Evolutionary conservation across 2,888 invertebrate genomes (phyloP).

Genomic region (Agrilus biguttatus): DNA sequence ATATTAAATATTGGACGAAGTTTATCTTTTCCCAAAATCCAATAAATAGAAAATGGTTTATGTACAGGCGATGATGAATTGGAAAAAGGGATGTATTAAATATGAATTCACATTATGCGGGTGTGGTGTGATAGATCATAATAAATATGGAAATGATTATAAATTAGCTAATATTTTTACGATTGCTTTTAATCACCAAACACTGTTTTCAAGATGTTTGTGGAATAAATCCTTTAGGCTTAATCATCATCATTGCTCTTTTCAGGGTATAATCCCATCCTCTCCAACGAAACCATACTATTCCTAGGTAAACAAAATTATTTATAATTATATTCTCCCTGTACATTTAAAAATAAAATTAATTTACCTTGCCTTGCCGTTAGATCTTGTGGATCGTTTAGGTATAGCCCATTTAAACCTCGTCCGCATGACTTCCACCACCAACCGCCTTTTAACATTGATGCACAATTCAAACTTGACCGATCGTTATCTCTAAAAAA

Average conservation of each 20-base stretch:
- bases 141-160: conserved; percentile 17
- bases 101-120: conserved; percentile 1
- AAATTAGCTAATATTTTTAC: conserved; percentile 16
- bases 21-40: too few species aligned
- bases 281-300: conserved; percentile 91
- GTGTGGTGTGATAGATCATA: conserved; percentile 8
- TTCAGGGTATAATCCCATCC: conserved; percentile 90
- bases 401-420: conserved; percentile 76
- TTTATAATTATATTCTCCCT: not conserved
- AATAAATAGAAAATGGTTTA: too few species aligned
- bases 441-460: conserved; percentile 89
- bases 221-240: conserved; percentile 49
- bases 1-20: too few species aligned
- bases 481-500: conserved; percentile 70
- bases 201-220: conserved; percentile 21
- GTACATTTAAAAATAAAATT: not conserved
- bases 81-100: too few species aligned
- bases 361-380: conserved; percentile 71
- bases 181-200: conserved; percentile 4
- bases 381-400: conserved; percentile 80
- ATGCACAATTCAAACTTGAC: conserved; percentile 81
- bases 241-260: conserved; percentile 83
- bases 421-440: conserved; percentile 92
- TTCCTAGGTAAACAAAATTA: conserved; percentile 38
- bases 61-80: too few species aligned